Base-by-base conservation (phyloP, 1,140 invertebrate genomes). In the Pogonus chalceus region DNA sequence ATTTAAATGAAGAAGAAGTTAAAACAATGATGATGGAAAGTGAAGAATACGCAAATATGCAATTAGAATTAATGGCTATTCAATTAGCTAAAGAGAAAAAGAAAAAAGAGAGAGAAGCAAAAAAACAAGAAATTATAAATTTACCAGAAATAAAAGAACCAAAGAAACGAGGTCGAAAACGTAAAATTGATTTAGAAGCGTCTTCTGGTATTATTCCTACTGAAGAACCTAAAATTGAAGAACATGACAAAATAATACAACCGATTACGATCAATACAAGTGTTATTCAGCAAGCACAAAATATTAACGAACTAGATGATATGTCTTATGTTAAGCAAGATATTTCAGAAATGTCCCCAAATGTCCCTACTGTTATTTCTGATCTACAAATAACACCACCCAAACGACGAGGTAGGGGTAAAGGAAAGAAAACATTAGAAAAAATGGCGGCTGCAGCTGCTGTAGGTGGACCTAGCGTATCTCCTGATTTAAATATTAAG, bases 11-110 rank as follows among this genome's bases (percentile, higher is more conserved):
- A 21, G 76, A 79, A 48, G 74, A 78, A 26, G 68, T 80, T 16
- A 77, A 77, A 1, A 72, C 74, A 51, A 73, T 76, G 67, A 80
- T 80, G 77, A 80, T 81, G 64, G 75, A 78, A 54, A 78, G 81
- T 58, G 78, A 82, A 62, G 78, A 82, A 55, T 79, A 76, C 21
- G 78, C 76, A 1, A 73, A 76, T 35, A 70, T 75, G 0, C 78
- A 79, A 35, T 60, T 80, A 0, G 76, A 81, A 21, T 46, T 79
- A 0, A 76, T 72, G 0, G 71, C 73, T 0, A 68, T 73, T 2
- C 77, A 70, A 46, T 71, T 75, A 55, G 71, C 70, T 14, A 74
- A 72, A 46, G 75, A 74, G 35, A 75, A 73, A 54, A 74, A 73
- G 49, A 71, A 72, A 49, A 73, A 75, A 52, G 72, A 76, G 49